Base-by-base conservation (phyloP, 2,888 invertebrate species). In the Liposcelis brunnea region DNA sequence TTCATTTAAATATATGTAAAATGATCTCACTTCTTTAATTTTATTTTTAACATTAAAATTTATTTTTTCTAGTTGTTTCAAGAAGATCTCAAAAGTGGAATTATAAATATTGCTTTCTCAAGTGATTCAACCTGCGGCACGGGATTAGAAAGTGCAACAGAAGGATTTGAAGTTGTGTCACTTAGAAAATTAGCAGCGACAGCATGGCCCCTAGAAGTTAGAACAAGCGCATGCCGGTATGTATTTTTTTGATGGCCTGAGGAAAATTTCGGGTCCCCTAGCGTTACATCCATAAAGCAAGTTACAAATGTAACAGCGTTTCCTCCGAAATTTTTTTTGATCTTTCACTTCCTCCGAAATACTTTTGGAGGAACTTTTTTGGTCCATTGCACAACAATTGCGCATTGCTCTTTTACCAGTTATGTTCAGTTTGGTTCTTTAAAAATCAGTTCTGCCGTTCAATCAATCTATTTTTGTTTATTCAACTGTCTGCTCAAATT, bases 111-210 rank as follows among this genome's bases (percentile, higher is more conserved):
- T 57, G 70, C 74, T 7, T 64, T 77, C 46, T 73, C 75, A 52
- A 71, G 71, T 46, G 77, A 77, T 55, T 75, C 76, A 2, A 75
- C 75, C 31, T 77, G 77, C 53, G 65, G 61, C 5, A 66, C 66
- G 43, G 66, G 71, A 52, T 62, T 75, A 21, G 57, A 64, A 31
- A 70, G 68, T 53, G 63, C 73, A 2, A 69, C 69, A 7, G 63
- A 59, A 44, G 76, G 75, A 26, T 72, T 68, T 53, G 75, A 77
- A 57, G 70, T 69, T 1, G 59, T 75, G 35, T 60, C 66, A 2
- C 60, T 77, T 14, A 66, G 53, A 16, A 54, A 57, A 8, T 42
- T 51, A 14, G 49, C 51, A 5, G 44, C 49, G 6, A 43, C 50
- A 2, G 49, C 49, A 12, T 67, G 65, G 63, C 68, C 67, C 1